Base-by-base conservation (phyloP, 2,113 vertebrate species). In the Peromyscus californicus region DNA sequence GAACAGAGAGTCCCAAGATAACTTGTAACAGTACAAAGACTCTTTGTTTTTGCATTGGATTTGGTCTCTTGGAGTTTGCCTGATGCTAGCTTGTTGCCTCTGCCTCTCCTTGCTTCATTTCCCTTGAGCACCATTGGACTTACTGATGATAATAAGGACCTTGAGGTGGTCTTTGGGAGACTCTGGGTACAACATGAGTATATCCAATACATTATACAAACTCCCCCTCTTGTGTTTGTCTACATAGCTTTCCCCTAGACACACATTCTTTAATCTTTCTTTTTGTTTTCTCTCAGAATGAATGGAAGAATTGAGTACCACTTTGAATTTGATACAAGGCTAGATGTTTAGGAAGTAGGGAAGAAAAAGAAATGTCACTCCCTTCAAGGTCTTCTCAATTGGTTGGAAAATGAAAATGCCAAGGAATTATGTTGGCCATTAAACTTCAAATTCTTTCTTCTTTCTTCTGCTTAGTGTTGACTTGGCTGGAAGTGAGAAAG, bases 381-480 rank as follows among this genome's bases (percentile, higher is more conserved):
- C 83, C 65, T 72, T 74, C 63, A 91, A 57, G 24, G 17, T 70
- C 75, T 72, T 95, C 48, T 94, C n/a, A 1, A 72, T 90, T 33
- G 15, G 91, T 45, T 83, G 6, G 72, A 45, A 96, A 92, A 95
- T 63, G 45, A 69, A 95, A 90, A 94, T 93, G 61, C 79, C 80
- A 79, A 74, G 69, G 11, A 92, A 24, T 42, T 39, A 57, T 79
- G 29, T 65, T 88, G 1, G 57, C 57, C 83, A 82, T 75, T 93
- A 83, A 72, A 5, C 59, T 88, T 63, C 74, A 65, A 17, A 79
- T 67, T 42, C 63, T 61, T 63, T 39, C 45, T 67, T 67, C 39
- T 36, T 0, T 31, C 24, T 17, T 70, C 48, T 63, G 31, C 59
- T 65, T 92, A 36, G 13, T 33, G 36, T 70, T n/a, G 12, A 24